These are phyloP conservation scores for Columba livia DNA, from an alignment of 2,113 vertebrate species.

Conservation along the genomic window DNA sequence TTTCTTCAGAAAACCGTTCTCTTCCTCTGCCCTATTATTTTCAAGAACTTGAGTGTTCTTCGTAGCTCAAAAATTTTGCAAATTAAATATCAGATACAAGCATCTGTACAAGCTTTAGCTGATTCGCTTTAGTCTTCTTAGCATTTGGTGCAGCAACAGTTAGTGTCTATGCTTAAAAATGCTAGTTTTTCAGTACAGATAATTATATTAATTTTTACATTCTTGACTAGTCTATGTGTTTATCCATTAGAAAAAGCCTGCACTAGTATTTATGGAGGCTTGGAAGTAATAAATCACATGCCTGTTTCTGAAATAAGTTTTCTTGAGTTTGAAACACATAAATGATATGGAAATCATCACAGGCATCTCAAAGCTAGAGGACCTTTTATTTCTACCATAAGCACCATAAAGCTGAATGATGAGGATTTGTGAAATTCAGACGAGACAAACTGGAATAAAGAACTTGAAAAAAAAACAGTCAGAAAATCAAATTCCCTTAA, in stretches of 20 bases:
- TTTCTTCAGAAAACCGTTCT: not conserved
- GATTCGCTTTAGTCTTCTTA: not conserved
- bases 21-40: not conserved
- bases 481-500: not conserved
- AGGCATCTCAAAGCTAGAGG: not conserved
- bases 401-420: not conserved
- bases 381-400: not conserved
- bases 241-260: not conserved
- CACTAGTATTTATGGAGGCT: not conserved
- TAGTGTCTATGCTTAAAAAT: not conserved
- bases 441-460: not conserved
- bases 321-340: not conserved
- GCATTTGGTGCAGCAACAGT: not conserved
- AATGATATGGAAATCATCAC: not conserved
- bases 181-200: not conserved
- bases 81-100: not conserved
- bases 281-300: not conserved
- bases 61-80: not conserved
- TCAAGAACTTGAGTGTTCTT: not conserved
- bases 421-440: not conserved
- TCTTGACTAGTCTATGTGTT: not conserved
- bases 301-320: not conserved
- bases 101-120: not conserved
- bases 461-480: not conserved
- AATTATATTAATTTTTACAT: not conserved